Conservation (phyloP, 2,113 vertebrate genomes). For the Trichomycterus rosablanca region DNA sequence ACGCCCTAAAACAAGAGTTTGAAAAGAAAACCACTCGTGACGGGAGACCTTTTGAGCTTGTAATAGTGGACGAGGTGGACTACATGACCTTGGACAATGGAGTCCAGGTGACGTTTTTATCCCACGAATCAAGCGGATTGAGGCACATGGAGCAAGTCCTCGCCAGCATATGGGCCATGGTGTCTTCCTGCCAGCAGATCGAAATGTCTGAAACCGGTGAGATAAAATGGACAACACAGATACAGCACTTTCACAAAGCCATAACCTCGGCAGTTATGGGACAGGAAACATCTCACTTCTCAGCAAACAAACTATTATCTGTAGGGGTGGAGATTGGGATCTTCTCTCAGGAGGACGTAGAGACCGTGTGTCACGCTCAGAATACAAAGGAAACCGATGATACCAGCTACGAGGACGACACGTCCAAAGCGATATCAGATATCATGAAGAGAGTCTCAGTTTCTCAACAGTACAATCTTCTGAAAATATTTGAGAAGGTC, state of each 20-base stretch:
- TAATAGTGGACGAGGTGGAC: constrained; percentile 50
- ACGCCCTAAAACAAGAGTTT: constrained; percentile 45
- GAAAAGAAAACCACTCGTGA: constrained; percentile 32
- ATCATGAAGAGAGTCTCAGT: constrained; percentile 31
- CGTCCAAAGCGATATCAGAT: background rate
- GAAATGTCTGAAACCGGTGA: constrained; percentile 33
- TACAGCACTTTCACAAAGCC: constrained; percentile 41
- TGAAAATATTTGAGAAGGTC: constrained; percentile 24
- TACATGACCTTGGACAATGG: constrained; percentile 51
- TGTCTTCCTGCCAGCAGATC: constrained; percentile 32
- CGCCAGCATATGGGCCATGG: constrained; percentile 38
- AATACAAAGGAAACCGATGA: background rate
- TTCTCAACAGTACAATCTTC: constrained; percentile 31
- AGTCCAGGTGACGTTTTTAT: constrained; percentile 47
- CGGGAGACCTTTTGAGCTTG: constrained; percentile 37
- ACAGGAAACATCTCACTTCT: constrained; percentile 6
- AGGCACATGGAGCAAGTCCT: constrained; percentile 45
- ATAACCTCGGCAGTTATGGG: constrained; percentile 14
- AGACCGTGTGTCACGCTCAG: background rate
- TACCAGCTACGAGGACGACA: background rate
- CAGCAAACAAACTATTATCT: constrained; percentile 14
- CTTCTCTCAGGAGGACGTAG: constrained; percentile 28
- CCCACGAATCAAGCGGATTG: constrained; percentile 42
- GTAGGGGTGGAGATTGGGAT: constrained; percentile 28
- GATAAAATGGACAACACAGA: constrained; percentile 27